Evolutionary conservation across 2,888 invertebrate species (phyloP).

Genomic region (Crioceris asparagi): DNA sequence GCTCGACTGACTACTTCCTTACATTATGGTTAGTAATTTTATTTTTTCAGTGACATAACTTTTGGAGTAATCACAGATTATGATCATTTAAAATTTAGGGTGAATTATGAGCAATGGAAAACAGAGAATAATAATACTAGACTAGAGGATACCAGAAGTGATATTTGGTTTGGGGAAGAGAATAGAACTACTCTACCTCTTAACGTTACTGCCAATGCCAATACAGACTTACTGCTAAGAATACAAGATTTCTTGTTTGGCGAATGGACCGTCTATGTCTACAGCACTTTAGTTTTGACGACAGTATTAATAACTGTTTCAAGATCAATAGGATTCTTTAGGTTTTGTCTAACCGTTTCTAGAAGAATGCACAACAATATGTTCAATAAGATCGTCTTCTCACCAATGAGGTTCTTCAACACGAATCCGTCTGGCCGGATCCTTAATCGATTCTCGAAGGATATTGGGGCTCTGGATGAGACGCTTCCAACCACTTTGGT

Average conservation of each 20-base stretch:
- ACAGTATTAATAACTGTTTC: slow-evolving; percentile 36
- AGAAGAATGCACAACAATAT: slow-evolving; percentile 42
- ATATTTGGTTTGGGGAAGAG: too few species aligned
- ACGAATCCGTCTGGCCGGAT: slow-evolving; percentile 49
- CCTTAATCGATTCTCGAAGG: slow-evolving; percentile 58
- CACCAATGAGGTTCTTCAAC: slow-evolving; percentile 56
- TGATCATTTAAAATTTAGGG: too few species aligned
- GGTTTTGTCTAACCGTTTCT: slow-evolving; percentile 41
- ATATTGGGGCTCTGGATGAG: slow-evolving; percentile 47
- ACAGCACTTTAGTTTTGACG: slow-evolving; percentile 16
- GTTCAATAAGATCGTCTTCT: slow-evolving; percentile 42
- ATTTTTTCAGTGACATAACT: neutral
- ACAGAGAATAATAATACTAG: slow-evolving; percentile 41
- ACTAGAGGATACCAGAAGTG: neutral
- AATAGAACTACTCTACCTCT: too few species aligned
- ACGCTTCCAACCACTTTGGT: slow-evolving; percentile 38
- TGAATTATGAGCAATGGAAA: slow-evolving; percentile 37
- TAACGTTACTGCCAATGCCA: too few species aligned
- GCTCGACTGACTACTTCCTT: slow-evolving; percentile 69
- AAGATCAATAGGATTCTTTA: slow-evolving; percentile 40
- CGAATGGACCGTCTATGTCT: slow-evolving; percentile 33
- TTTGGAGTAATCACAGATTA: neutral
- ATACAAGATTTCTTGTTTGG: slow-evolving; percentile 1
- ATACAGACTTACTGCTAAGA: neutral
- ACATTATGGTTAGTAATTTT: slow-evolving; percentile 52